Percentiles rank a stretch among this genome's conserved stretches.
phyloP scores from a whole-genome alignment of 2,888 invertebrate species.

The Oligia latruncula region DNA sequence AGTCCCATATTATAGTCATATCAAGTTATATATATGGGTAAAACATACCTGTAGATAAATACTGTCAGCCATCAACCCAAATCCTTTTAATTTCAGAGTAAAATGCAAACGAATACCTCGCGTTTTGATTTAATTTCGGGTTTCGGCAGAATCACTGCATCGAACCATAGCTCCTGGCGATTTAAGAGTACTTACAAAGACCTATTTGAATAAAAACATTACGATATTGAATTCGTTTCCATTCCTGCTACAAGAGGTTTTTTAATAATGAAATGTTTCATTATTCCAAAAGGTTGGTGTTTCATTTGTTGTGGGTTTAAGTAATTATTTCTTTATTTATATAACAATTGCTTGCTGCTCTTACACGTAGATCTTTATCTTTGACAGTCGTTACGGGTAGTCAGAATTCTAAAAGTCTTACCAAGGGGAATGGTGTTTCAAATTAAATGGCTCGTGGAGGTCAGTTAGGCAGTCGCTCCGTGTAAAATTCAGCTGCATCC shows the following conservation, averaged over 20 bases:
- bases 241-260: slow-evolving; percentile 31
- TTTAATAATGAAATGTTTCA: slow-evolving; percentile 29
- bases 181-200: slow-evolving; percentile 34
- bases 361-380: too few relatives aligned
- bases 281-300: slow-evolving; percentile 5
- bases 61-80: neutral
- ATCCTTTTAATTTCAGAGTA: slow-evolving; percentile 8
- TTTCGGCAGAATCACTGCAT: slow-evolving; percentile 18
- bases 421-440: too few relatives aligned
- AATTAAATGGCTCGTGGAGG: too few relatives aligned
- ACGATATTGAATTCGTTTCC: slow-evolving; percentile 38
- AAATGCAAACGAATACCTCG: slow-evolving; percentile 24
- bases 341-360: neutral
- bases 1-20: neutral
- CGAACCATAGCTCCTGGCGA: slow-evolving; percentile 17
- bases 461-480: too few relatives aligned
- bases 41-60: neutral
- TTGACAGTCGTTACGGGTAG: neutral
- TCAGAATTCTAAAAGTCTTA: neutral
- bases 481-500: neutral
- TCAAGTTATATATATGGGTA: neutral
- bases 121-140: slow-evolving; percentile 32
- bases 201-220: slow-evolving; percentile 51
- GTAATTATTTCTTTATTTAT: slow-evolving; percentile 1
- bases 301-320: neutral